phyloP scores from a whole-genome alignment of 2,797 vertebrate species.

The Garrulus glandarius region DNA sequence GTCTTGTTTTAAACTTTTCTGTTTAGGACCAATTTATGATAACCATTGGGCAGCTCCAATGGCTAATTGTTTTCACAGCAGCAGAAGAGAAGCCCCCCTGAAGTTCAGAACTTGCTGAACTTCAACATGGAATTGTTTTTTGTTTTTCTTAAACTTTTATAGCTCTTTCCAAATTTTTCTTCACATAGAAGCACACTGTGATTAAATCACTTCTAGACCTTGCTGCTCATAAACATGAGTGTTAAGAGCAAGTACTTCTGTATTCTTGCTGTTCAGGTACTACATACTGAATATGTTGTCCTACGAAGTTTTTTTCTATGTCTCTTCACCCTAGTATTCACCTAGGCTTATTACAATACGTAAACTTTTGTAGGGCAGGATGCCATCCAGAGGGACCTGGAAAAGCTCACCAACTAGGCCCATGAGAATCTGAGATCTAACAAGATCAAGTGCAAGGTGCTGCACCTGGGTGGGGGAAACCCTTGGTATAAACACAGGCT shows the following conservation, averaged over 20 bases:
- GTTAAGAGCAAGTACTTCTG: neutral
- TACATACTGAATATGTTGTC: neutral
- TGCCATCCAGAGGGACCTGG: neutral
- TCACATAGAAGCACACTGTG: neutral
- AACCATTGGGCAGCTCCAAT: neutral
- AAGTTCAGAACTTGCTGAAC: neutral
- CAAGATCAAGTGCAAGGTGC: neutral
- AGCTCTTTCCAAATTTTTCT: neutral
- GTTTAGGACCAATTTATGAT: neutral
- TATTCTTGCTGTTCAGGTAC: neutral
- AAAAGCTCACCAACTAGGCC: neutral
- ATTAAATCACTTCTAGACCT: neutral
- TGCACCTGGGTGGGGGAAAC: neutral
- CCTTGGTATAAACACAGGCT: neutral
- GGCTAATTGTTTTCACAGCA: neutral
- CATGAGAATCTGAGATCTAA: neutral
- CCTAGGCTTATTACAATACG: accelerated
- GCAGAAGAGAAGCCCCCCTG: neutral
- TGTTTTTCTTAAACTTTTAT: neutral
- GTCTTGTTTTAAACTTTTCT: neutral
- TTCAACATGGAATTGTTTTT: neutral
- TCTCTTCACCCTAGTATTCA: neutral
- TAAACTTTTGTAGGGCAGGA: neutral
- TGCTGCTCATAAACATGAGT: neutral
- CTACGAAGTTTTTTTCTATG: neutral